phyloP scores from a whole-genome alignment of 2,888 invertebrate species.

The Eledona agricola region DNA sequence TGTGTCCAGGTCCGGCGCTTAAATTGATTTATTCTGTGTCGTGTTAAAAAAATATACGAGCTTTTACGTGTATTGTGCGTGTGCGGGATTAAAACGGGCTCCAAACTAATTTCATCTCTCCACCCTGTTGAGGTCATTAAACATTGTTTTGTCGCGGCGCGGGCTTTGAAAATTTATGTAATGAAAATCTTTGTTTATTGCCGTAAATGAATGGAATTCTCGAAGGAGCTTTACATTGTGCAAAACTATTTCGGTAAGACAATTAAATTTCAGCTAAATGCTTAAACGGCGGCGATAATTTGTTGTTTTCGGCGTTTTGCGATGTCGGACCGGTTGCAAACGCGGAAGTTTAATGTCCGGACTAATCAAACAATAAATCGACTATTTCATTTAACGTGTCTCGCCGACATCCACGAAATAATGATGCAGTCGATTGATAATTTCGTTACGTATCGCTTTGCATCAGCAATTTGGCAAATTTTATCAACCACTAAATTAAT shows the following conservation, averaged over 20 bases:
- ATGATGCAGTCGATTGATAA: too few relatives aligned
- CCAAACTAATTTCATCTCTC: slow-evolving; percentile 26
- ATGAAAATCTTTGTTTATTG: slow-evolving; percentile 43
- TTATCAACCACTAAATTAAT: too few relatives aligned
- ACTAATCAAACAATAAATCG: slow-evolving; percentile 28
- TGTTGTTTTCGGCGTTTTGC: slow-evolving; percentile 24
- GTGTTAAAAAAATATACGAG: slow-evolving; percentile 33
- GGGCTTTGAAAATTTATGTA: slow-evolving; percentile 37
- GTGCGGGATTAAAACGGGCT: slow-evolving; percentile 29
- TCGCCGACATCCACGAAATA: too few relatives aligned
- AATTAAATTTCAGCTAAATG: slow-evolving; percentile 37
- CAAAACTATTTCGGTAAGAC: slow-evolving; percentile 38
- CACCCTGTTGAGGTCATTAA: slow-evolving; percentile 32
- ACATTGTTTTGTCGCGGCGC: slow-evolving; percentile 36
- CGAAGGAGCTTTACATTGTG: slow-evolving; percentile 34
- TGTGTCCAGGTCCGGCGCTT: slow-evolving; percentile 30
- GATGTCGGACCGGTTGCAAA: background rate
- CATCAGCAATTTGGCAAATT: too few relatives aligned
- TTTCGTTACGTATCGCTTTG: too few relatives aligned
- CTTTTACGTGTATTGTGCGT: slow-evolving; percentile 34
- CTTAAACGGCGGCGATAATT: slow-evolving; percentile 34
- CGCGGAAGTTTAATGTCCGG: slow-evolving; percentile 9
- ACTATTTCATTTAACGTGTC: slow-evolving; percentile 13
- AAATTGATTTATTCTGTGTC: slow-evolving; percentile 35
- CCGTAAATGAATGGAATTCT: slow-evolving; percentile 41